These are phyloP conservation scores for Phymastichus coffea DNA, from an alignment of 1,140 invertebrate genomes.

Conservation along the genomic window DNA sequence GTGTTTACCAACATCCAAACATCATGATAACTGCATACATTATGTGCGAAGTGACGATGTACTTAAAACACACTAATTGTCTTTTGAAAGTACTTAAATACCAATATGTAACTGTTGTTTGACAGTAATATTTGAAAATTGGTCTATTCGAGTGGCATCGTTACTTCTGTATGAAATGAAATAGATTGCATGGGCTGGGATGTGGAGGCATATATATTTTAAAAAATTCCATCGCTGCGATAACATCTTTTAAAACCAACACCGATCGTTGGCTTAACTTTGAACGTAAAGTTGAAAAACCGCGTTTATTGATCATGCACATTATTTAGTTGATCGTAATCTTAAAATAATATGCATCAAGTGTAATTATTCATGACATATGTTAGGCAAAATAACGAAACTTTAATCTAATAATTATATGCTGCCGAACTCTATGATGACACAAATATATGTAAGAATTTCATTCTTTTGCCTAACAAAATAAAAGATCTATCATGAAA, in stretches of 20 bases:
- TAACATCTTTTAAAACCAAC: slow-evolving; percentile 9
- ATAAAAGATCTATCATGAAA: no score
- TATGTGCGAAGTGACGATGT: no score
- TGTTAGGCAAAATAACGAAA: slow-evolving; percentile 1
- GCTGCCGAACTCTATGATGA: no score
- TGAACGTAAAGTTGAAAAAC: not conserved
- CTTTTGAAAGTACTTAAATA: no score
- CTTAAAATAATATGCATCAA: not conserved
- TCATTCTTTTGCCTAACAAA: no score
- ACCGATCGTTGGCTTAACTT: slow-evolving; percentile 15
- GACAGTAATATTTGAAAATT: not conserved
- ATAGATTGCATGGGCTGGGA: slow-evolving; percentile 26
- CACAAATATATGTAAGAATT: no score
- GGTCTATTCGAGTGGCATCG: not conserved
- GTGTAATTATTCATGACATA: slow-evolving; percentile 23
- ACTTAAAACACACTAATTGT: no score
- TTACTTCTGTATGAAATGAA: not conserved
- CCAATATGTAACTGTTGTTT: not conserved
- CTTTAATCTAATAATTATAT: no score
- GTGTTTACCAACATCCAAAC: no score
- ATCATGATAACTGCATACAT: no score
- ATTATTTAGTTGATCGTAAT: slow-evolving; percentile 7
- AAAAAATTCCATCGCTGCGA: slow-evolving; percentile 6
- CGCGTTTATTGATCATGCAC: not conserved
- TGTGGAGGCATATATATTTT: slow-evolving; percentile 25